Conservation (phyloP, 2,888 invertebrate species). For the Sepioteuthis lessoniana region DNA sequence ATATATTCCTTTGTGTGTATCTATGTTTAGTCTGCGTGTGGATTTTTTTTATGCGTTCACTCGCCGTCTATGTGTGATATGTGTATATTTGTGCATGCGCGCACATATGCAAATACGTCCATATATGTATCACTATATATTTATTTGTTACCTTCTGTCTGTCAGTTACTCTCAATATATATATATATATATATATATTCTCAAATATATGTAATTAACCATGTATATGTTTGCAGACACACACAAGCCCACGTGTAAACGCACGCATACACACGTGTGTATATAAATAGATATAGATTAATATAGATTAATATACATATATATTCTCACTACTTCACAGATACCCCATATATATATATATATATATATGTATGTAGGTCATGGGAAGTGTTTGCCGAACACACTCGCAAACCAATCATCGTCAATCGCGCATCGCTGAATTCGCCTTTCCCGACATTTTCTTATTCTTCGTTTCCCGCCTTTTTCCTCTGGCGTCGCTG, state of each 20-base stretch:
- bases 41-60: too few relatives aligned
- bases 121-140: too few relatives aligned
- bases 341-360: too few relatives aligned
- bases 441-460: not conserved
- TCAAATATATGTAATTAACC: too few relatives aligned
- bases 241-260: not conserved
- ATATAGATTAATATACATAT: conserved; percentile 33
- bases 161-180: not conserved
- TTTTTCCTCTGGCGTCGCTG: not conserved
- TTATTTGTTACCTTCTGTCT: too few relatives aligned
- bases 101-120: too few relatives aligned
- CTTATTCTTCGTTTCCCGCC: not conserved
- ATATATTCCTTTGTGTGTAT: too few relatives aligned
- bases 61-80: too few relatives aligned
- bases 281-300: too few relatives aligned
- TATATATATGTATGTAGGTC: not conserved
- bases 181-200: not conserved
- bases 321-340: not conserved
- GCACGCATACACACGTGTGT: not conserved
- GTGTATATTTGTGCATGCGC: too few relatives aligned
- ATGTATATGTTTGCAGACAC: too few relatives aligned
- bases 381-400: not conserved
- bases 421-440: conserved; percentile 15
- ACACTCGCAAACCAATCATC: not conserved
- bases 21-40: too few relatives aligned